Base-by-base conservation (phyloP, 2,888 invertebrate species). In the Limulus polyphemus region DNA sequence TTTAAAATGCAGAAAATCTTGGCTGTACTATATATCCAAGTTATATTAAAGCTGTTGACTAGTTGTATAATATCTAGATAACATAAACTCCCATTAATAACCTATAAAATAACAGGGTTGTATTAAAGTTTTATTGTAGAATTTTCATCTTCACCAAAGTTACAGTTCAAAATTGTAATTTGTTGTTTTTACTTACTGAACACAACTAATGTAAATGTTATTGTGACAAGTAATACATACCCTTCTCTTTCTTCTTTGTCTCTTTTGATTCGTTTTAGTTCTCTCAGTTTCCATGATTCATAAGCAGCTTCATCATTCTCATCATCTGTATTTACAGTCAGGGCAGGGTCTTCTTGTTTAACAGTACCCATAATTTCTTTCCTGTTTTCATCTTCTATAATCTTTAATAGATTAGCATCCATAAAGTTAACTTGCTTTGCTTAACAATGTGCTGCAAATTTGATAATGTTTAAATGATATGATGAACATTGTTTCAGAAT, bases 281-380 rank as follows among this genome's bases (percentile, higher is more conserved):
- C 99, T 17, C 99, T 82, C 48, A 98, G 78, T 77, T 99, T 99
- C 99, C 99, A 99, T 0, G 90, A 84, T 76, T 99, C 98, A 72
- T 98, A 99, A 73, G 93, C 94, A 11, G 93, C 83, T 75, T 97
- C 95, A 72, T 94, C 93, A 73, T 93, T 93, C 74, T 97, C 97
- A 74, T 95, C 94, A 69, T 93, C 93, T 0, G 92, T 93, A 73
- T 88, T 88, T 1, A 93, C 88, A 74, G 91, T 89, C 68, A 88
- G 84, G 7, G 92, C 74, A 70, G 57, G 73, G 72, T 61, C 72
- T 58, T 84, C 84, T 77, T 90, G 84, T 73, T 89, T 89, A 65
- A 89, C 88, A 69, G 84, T 83, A 56, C 78, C 70, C 52, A 70
- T 68, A 17, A 68, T 61, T 50, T 70, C 71, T 58, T 72, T 70